These are phyloP conservation scores for Calliphora vicina DNA, from an alignment of 1,140 invertebrate genomes.

Conservation along the genomic window DNA sequence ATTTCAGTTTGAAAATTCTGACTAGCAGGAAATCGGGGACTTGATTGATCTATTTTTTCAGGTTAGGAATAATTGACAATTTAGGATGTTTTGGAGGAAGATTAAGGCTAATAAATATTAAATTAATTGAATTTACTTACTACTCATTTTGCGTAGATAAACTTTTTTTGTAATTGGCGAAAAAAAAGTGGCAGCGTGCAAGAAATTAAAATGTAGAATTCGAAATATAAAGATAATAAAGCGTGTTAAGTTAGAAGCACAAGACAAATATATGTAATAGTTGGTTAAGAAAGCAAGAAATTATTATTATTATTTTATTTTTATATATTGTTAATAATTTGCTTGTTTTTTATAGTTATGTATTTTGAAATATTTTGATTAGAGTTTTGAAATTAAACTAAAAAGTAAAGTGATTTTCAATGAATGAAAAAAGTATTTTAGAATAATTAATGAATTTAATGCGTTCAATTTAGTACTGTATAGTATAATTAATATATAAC, in stretches of 20 bases:
- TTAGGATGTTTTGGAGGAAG: neutral
- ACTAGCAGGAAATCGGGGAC: neutral
- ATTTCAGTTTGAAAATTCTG: neutral
- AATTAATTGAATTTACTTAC: conserved; percentile 52
- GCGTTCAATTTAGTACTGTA: too few species aligned
- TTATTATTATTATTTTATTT: neutral
- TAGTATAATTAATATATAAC: too few species aligned
- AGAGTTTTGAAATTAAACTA: neutral
- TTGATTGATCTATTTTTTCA: conserved; percentile 31
- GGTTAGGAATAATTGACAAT: neutral
- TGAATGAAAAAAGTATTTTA: too few species aligned
- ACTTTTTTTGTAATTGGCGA: conserved; percentile 38
- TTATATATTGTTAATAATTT: neutral
- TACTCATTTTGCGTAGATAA: conserved; percentile 54
- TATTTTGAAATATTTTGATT: conserved; percentile 10
- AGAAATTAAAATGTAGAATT: neutral
- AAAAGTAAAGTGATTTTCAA: neutral
- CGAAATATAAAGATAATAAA: neutral
- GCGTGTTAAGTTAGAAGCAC: neutral
- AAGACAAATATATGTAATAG: too few species aligned
- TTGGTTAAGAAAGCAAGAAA: neutral
- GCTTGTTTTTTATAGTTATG: neutral
- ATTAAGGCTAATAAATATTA: neutral
- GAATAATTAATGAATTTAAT: too few species aligned
- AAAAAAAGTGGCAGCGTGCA: conserved; percentile 37